Conservation (phyloP, 1,140 invertebrate species). For the Brachionus calyciflorus region DNA sequence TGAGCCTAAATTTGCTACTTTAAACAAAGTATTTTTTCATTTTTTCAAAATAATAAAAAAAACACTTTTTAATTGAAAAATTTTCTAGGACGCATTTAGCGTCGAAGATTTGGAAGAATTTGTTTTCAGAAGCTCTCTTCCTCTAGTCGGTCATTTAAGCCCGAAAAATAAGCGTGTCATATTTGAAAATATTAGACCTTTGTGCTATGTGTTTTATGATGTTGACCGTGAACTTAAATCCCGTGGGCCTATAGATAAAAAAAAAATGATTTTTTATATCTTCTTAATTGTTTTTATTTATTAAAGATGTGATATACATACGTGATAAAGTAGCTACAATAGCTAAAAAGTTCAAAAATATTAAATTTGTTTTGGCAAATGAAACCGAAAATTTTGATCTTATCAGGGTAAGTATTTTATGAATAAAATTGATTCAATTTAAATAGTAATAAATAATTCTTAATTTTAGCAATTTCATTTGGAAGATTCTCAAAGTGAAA, state of each 20-base stretch:
- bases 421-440: not conserved
- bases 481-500: conserved; percentile 13
- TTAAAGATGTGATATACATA: conserved; percentile 10
- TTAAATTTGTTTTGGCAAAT: conserved; percentile 26
- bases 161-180: not conserved
- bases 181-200: conserved; percentile 8
- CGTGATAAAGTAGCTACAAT: conserved; percentile 11
- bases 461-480: conserved; percentile 24
- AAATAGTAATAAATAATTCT: not conserved
- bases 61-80: not conserved
- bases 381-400: conserved; percentile 43
- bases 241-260: not conserved
- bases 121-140: not conserved
- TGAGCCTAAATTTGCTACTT: not conserved
- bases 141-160: conserved; percentile 32
- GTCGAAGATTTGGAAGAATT: conserved; percentile 41
- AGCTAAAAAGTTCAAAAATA: not conserved
- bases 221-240: conserved; percentile 25
- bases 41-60: too few species aligned
- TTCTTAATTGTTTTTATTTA: too few species aligned
- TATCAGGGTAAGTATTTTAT: not conserved
- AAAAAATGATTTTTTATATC: not conserved
- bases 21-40: not conserved
- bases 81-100: not conserved
- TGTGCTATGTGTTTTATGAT: conserved; percentile 42